Conservation (phyloP, 2,888 invertebrate genomes). For the Yponomeuta cagnagella region DNA sequence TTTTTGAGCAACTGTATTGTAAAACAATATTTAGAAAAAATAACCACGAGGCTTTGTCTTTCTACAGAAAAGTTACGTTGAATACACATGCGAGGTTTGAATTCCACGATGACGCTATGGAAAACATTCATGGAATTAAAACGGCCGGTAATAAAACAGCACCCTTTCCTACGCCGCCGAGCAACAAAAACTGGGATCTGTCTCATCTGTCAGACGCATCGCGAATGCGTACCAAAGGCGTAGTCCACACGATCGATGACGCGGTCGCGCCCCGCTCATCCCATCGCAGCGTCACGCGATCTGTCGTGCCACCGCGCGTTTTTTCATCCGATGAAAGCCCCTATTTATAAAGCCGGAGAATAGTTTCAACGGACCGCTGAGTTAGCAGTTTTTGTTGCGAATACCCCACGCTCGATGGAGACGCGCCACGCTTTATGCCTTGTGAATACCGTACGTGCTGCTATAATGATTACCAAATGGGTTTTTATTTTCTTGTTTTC, state of each 20-base stretch:
- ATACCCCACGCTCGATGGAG: conserved; percentile 27
- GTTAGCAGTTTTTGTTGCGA: conserved; percentile 49
- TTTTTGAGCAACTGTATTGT: too few species aligned
- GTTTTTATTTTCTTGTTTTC: not conserved
- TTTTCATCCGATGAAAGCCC: conserved; percentile 65
- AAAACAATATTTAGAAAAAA: too few species aligned
- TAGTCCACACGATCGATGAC: conserved; percentile 6
- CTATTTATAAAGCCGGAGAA: conserved; percentile 57
- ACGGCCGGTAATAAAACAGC: not conserved
- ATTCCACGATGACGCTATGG: too few species aligned
- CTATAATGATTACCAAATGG: not conserved
- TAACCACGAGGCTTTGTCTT: too few species aligned
- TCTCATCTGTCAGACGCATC: conserved; percentile 11
- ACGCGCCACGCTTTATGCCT: conserved; percentile 36
- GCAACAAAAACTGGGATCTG: not conserved
- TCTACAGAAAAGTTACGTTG: too few species aligned
- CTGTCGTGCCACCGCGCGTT: conserved; percentile 53
- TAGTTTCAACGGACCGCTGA: conserved; percentile 64
- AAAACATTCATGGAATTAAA: not conserved
- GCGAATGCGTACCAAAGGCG: not conserved
- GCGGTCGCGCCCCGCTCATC: not conserved
- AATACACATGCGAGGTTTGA: too few species aligned
- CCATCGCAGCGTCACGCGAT: conserved; percentile 46
- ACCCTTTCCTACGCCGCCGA: not conserved
- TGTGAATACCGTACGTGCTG: conserved; percentile 24